A percentile compares a stretch with the other conserved stretches of the same genome.
phyloP scores from a whole-genome alignment of 2,797 vertebrate genomes.

The Cossypha heuglini region DNA sequence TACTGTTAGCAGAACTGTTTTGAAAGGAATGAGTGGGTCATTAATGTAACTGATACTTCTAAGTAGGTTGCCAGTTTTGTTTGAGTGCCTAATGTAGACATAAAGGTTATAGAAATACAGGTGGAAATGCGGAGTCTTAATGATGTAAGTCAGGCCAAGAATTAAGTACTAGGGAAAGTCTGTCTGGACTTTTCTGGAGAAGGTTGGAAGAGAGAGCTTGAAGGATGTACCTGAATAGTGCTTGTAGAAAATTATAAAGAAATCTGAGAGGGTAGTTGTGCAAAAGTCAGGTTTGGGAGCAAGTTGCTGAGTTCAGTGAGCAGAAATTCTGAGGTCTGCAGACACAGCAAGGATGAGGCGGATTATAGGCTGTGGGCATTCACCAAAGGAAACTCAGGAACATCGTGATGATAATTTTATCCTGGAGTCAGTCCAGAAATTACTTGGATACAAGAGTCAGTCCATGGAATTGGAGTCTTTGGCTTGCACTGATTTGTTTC shows the following conservation, averaged over 20 bases:
- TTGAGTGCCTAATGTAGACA: neutral
- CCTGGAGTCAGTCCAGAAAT: neutral
- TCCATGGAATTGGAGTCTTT: neutral
- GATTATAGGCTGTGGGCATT: neutral
- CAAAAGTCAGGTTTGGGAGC: neutral
- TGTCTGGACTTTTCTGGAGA: neutral
- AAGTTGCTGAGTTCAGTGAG: neutral
- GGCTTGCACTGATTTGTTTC: neutral
- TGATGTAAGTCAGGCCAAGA: neutral
- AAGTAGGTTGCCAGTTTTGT: neutral
- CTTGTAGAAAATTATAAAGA: neutral
- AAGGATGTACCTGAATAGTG: neutral
- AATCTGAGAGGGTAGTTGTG: neutral
- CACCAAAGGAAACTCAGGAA: neutral
- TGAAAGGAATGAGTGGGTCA: neutral
- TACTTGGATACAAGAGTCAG: neutral
- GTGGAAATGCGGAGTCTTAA: neutral
- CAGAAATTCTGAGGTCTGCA: neutral
- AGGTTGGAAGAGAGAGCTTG: neutral
- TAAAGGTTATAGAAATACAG: neutral
- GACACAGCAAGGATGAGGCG: neutral
- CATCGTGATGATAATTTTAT: neutral
- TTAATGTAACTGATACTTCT: neutral
- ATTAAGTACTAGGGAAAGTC: neutral
- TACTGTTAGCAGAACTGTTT: neutral